Base-by-base conservation (phyloP, 2,113 vertebrate genomes). In the Corythoichthys haematopterus region DNA sequence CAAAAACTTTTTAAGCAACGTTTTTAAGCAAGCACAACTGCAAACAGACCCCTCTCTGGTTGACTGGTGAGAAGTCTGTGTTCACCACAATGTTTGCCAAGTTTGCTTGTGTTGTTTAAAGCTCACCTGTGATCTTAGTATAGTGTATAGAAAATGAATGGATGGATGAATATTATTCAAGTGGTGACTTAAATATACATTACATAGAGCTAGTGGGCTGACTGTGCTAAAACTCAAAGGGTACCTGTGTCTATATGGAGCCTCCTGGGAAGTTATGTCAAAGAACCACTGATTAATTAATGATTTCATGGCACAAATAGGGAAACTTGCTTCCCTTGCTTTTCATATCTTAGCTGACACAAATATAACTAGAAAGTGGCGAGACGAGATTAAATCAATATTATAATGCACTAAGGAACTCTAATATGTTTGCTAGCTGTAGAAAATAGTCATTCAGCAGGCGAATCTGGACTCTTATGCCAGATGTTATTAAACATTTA, bases 261-360 rank as follows among this genome's bases (percentile, higher is more conserved):
- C 62, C 45, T 74, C 43, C 75, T 3, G 28, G 57, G 65, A 78
- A 72, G 50, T 72, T 80, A 60, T 72, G 65, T 76, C 66, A 76
- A 60, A 70, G 77, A 71, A 43, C 50, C 55, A 74, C 47, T 83
- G 52, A 81, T 82, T 79, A 78, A 85, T 85, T 79, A 50, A 85
- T 77, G 70, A 56, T 60, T 64, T 76, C 74, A 62, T 71, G 58
- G 60, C 67, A 75, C 70, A 81, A 81, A 84, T 64, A 75, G 75
- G 75, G 74, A 80, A 76, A 72, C 40, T 71, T 3, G 69, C 61
- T 76, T 82, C 56, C 61, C 66, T 72, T 50, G 69, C 55, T 64
- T 69, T 80, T 83, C 38, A 57, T 68, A 63, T 71, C 57, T 60
- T 66, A 50, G 47, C 70, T 36, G 59, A 65, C 48, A 37, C 36